Evolutionary conservation across 2,113 vertebrate species (phyloP).

Genomic region (Otis tarda): DNA sequence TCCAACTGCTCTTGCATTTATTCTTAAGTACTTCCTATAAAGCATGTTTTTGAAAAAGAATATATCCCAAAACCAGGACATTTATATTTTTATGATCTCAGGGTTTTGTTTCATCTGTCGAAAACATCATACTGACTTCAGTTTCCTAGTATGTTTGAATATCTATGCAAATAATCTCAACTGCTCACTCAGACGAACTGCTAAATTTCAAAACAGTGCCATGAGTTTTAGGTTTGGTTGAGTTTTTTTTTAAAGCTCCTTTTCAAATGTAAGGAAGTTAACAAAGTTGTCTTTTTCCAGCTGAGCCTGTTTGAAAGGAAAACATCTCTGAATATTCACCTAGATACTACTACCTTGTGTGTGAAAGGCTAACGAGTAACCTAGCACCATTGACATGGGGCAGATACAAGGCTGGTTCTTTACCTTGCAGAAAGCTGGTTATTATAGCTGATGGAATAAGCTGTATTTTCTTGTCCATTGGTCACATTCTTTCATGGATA

Average conservation of each 20-base stretch:
- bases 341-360: not conserved
- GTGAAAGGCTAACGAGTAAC: not conserved
- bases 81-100: not conserved
- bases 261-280: not conserved
- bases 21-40: not conserved
- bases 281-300: not conserved
- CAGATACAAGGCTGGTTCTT: conserved; percentile 58
- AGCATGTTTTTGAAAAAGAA: not conserved
- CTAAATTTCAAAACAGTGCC: not conserved
- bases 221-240: not conserved
- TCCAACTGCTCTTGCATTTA: not conserved
- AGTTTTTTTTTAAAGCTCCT: not conserved
- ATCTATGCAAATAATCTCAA: not conserved
- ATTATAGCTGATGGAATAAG: conserved; percentile 48
- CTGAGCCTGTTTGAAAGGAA: not conserved
- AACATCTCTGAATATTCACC: not conserved
- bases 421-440: conserved; percentile 68
- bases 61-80: not conserved
- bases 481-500: conserved; percentile 66
- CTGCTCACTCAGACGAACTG: not conserved
- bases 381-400: not conserved
- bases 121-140: not conserved
- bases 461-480: conserved; percentile 61
- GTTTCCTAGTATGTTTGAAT: not conserved
- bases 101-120: not conserved